These are phyloP conservation scores for Myxocyprinus asiaticus DNA, from an alignment of 2,113 vertebrate species.

Conservation along the genomic window DNA sequence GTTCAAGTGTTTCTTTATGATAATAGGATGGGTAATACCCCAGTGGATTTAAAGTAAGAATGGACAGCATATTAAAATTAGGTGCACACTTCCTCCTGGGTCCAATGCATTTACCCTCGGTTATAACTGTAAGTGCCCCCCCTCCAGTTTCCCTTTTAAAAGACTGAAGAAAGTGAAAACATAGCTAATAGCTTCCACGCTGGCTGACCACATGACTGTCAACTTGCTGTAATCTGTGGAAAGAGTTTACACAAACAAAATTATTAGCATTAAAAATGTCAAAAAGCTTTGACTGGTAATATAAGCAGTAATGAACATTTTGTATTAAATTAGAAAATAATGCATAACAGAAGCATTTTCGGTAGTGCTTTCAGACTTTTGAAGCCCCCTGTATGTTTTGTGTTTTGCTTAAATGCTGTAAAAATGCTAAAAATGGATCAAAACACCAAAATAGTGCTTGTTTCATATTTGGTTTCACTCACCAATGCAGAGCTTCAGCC, in stretches of 20 bases:
- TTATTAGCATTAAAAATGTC: too few relatives aligned
- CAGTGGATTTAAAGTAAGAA: slow-evolving; percentile 70
- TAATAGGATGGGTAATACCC: slow-evolving; percentile 63
- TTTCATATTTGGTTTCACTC: slow-evolving; percentile 36
- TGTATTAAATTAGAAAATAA: too few relatives aligned
- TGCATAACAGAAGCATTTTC: too few relatives aligned
- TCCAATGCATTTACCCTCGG: slow-evolving; percentile 4
- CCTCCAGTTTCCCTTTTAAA: slow-evolving; percentile 54
- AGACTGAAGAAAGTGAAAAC: slow-evolving; percentile 64
- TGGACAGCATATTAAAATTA: slow-evolving; percentile 66
- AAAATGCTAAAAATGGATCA: background rate
- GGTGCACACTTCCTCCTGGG: slow-evolving; percentile 46
- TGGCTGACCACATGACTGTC: slow-evolving; percentile 54
- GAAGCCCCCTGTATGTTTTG: too few relatives aligned
- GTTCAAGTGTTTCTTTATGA: slow-evolving; percentile 63
- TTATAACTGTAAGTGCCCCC: slow-evolving; percentile 26
- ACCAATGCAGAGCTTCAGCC: slow-evolving; percentile 62
- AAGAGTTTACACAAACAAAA: too few relatives aligned
- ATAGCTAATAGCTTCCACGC: slow-evolving; percentile 65
- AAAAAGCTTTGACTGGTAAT: too few relatives aligned
- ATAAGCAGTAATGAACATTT: too few relatives aligned
- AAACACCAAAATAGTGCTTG: background rate
- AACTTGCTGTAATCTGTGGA: slow-evolving; percentile 50
- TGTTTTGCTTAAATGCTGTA: too few relatives aligned
- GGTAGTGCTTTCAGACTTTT: too few relatives aligned